These are phyloP conservation scores for Heliconius nattereri DNA, from an alignment of 1,140 invertebrate species.

Conservation along the genomic window DNA sequence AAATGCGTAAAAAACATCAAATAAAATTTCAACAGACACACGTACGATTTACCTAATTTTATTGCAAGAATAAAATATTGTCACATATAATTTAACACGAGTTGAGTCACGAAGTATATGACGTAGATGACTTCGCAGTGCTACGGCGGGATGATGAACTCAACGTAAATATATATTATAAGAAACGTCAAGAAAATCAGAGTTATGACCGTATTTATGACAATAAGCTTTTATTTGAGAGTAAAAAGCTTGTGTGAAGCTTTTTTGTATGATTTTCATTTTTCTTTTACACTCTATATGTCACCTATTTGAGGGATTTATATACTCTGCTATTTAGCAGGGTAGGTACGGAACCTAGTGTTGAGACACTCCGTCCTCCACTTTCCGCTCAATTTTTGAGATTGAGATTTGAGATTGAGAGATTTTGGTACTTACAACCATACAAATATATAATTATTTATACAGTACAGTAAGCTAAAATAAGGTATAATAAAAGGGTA, in stretches of 20 bases:
- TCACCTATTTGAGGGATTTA: too few species aligned
- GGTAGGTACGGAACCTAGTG: too few species aligned
- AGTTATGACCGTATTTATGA: neutral
- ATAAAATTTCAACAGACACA: neutral
- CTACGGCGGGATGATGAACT: conserved; percentile 18
- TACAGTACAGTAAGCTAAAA: too few species aligned
- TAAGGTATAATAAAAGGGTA: too few species aligned
- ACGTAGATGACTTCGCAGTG: conserved; percentile 14
- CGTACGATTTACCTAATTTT: neutral
- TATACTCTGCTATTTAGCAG: too few species aligned
- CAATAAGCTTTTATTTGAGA: neutral
- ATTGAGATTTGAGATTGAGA: too few species aligned
- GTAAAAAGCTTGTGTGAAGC: neutral
- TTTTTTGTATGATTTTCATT: neutral
- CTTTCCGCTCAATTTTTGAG: too few species aligned
- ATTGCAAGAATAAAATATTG: neutral
- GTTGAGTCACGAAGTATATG: conserved; percentile 13
- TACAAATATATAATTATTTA: too few species aligned
- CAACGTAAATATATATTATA: neutral
- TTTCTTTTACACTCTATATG: too few species aligned
- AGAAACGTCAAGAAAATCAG: neutral
- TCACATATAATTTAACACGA: conserved; percentile 3
- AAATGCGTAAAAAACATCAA: neutral
- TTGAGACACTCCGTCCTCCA: too few species aligned
- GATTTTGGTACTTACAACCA: too few species aligned